phyloP scores from a whole-genome alignment of 2,113 vertebrate species.

The Campylomormyrus numenius region DNA sequence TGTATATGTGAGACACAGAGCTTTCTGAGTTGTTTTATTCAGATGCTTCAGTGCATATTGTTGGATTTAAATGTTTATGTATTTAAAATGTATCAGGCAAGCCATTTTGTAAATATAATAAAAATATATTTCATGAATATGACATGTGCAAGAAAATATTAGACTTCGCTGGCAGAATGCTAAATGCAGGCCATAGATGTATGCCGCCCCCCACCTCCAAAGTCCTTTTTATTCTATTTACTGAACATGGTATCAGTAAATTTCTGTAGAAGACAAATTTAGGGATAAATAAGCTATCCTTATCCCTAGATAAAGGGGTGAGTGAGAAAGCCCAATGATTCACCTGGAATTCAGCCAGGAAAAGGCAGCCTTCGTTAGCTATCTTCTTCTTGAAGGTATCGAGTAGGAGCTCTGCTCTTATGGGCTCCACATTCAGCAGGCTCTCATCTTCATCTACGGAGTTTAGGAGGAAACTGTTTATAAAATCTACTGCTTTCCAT shows the following conservation, averaged over 20 bases:
- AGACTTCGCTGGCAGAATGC: not conserved
- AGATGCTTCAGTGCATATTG: not conserved
- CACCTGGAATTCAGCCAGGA: constrained; percentile 95
- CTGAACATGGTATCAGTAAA: not conserved
- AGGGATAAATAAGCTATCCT: not conserved
- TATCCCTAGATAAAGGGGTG: not conserved
- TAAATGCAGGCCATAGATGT: not conserved
- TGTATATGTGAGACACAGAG: not conserved
- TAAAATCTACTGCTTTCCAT: no score
- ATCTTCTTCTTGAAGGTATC: constrained; percentile 83
- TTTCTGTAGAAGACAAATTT: not conserved
- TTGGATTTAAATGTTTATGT: not conserved
- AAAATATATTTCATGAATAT: not conserved
- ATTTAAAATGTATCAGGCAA: not conserved
- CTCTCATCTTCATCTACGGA: constrained; percentile 24
- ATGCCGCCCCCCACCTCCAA: no score
- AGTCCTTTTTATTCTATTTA: not conserved
- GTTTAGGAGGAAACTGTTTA: no score
- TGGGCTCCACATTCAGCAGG: constrained; percentile 77
- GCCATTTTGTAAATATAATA: not conserved
- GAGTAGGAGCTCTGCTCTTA: constrained; percentile 69
- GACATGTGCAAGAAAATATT: not conserved
- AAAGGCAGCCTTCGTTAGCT: constrained; percentile 87
- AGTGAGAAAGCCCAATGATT: not conserved
- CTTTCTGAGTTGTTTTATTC: not conserved